A percentile compares a stretch with the other conserved stretches of the same genome.
Conservation (phyloP, 1,140 invertebrate genomes). For the Drosophila micromelanica region DNA sequence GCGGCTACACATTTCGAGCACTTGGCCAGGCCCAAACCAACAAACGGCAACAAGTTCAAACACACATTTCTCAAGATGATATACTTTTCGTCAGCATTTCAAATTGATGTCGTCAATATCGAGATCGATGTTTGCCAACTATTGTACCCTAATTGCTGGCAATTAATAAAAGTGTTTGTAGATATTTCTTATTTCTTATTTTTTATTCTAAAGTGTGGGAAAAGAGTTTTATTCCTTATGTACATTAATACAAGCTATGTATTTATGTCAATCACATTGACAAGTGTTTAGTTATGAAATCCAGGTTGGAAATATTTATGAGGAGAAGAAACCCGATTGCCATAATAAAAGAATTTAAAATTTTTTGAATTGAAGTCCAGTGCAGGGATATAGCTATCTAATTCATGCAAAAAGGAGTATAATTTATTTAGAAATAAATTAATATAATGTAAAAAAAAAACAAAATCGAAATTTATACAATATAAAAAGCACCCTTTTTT, state of each 20-base stretch:
- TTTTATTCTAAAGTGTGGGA: slow-evolving; percentile 34
- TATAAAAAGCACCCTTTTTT: too few relatives aligned
- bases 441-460: too few relatives aligned
- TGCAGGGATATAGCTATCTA: too few relatives aligned
- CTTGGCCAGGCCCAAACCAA: slow-evolving; percentile 24
- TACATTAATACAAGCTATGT: slow-evolving; percentile 12
- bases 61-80: slow-evolving; percentile 57
- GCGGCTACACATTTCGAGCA: slow-evolving; percentile 25
- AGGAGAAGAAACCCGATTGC: not conserved
- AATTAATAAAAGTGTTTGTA: slow-evolving; percentile 58
- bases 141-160: slow-evolving; percentile 56
- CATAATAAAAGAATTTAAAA: not conserved
- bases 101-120: slow-evolving; percentile 20
- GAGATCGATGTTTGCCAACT: slow-evolving; percentile 30
- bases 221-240: slow-evolving; percentile 12
- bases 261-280: slow-evolving; percentile 36
- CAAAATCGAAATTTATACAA: too few relatives aligned
- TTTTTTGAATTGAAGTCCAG: too few relatives aligned
- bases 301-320: not conserved
- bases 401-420: too few relatives aligned
- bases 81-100: slow-evolving; percentile 39
- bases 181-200: slow-evolving; percentile 4
- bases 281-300: slow-evolving; percentile 17
- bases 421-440: too few relatives aligned
- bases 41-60: slow-evolving; percentile 43